Conservation (phyloP, 2,888 invertebrate species). For the Diachrysia chrysitis region DNA sequence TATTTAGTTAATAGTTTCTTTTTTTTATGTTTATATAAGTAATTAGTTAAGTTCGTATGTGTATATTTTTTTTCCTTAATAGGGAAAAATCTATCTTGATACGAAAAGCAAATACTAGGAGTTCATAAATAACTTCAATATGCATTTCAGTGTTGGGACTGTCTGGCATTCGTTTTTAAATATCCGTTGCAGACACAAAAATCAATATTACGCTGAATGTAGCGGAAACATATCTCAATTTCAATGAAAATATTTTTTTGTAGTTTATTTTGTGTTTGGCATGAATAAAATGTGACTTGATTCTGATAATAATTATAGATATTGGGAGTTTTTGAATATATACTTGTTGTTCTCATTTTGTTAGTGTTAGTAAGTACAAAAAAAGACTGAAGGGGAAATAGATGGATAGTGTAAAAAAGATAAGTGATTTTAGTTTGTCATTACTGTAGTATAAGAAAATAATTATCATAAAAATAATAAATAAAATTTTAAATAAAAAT, state of each 20-base stretch:
- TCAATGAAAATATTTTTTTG: conserved; percentile 21
- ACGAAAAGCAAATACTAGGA: conserved; percentile 1
- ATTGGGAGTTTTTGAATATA: neutral
- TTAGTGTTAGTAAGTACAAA: neutral
- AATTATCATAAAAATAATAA: no score
- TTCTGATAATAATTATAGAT: neutral
- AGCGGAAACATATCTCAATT: conserved; percentile 16
- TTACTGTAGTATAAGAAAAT: no score
- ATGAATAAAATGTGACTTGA: neutral
- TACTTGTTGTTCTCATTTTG: neutral
- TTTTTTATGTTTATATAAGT: no score
- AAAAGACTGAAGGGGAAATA: no score
- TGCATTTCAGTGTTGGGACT: conserved; percentile 5
- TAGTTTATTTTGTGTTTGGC: conserved; percentile 9
- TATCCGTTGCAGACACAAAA: conserved; percentile 36
- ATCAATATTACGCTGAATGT: conserved; percentile 21
- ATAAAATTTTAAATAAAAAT: no score
- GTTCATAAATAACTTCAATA: neutral
- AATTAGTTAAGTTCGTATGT: no score
- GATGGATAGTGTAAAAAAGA: no score
- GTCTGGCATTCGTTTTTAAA: conserved; percentile 30
- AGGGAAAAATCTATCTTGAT: neutral
- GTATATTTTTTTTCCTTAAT: no score
- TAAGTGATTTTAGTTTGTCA: no score
- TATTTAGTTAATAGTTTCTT: no score